Evolutionary conservation across 2,888 invertebrate species (phyloP), one percentile per base, ranked within the genome.

Genomic region (Aelia acuminata): DNA sequence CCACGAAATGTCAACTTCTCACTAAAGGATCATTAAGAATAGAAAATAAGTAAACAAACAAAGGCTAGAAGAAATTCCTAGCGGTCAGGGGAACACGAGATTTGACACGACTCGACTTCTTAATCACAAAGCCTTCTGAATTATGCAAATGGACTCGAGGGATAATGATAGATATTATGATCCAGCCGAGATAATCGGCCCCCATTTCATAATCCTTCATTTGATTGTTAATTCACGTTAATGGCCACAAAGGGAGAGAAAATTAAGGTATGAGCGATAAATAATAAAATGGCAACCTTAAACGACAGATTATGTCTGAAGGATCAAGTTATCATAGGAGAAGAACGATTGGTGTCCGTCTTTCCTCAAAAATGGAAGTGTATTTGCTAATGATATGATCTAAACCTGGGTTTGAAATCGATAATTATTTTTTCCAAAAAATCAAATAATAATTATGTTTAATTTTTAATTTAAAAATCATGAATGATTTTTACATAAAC

Each of bases 141-240:
- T 80, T 80, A 80, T 80, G 80, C 80, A 80, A 80, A 80, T 39
- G 43, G 43, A n/a, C 39, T 80, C 20, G n/a, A 80, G 39, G 20
- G 80, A 43, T 80, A 43, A 80, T 80, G 22, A 80, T 80, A 43
- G 20, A 80, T 43, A 80, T 80, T 80, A 80, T 80, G n/a, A 39
- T 43, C n/a, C 39, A 80, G 80, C 20, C 80, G 80, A n/a, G 39
- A 43, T 80, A 80, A 80, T 80, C 39, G 80, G 3, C 10, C 31
- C n/a, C 31, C 31, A 63, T 63, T 63, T 63, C 63, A 18, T 63
- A 31, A 63, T 63, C 63, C 63, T 63, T 63, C 63, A 63, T 63
- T 63, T 63, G 31, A 63, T 63, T 63, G 63, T 63, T 63, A 63
- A 63, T 63, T 63, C 63, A 63, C 31, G 63, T 63, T 63, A 63